phyloP scores from a whole-genome alignment of 2,113 vertebrate genomes.

The Marmota monax region DNA sequence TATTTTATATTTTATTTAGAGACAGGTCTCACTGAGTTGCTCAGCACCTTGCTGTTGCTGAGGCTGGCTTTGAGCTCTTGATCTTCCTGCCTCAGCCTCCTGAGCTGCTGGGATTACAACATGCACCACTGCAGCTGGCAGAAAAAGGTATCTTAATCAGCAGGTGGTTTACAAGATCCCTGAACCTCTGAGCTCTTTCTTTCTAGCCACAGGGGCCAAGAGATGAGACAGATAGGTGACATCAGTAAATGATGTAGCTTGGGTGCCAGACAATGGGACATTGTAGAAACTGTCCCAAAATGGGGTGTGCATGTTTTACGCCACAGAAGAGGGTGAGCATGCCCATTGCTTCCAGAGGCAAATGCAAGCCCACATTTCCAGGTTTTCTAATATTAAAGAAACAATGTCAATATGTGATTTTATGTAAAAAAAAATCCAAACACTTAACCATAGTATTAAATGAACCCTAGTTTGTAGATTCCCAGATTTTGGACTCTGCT shows the following conservation, averaged over 20 bases:
- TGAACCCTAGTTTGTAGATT: background rate
- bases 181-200: background rate
- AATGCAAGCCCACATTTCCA: background rate
- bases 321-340: background rate
- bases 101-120: too few species aligned
- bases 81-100: too few species aligned
- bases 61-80: too few species aligned
- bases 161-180: background rate
- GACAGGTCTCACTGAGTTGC: too few species aligned
- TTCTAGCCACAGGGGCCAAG: background rate
- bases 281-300: background rate
- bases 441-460: background rate
- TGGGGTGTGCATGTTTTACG: background rate
- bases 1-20: too few species aligned
- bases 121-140: too few species aligned
- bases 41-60: too few species aligned
- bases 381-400: background rate
- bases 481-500: background rate
- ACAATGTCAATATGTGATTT: background rate
- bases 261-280: background rate
- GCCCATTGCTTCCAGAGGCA: background rate
- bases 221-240: background rate
- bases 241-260: background rate
- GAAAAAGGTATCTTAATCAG: background rate
- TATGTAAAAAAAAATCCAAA: background rate